phyloP scores from a whole-genome alignment of 2,888 invertebrate species.

The Palloptera scutellata region DNA sequence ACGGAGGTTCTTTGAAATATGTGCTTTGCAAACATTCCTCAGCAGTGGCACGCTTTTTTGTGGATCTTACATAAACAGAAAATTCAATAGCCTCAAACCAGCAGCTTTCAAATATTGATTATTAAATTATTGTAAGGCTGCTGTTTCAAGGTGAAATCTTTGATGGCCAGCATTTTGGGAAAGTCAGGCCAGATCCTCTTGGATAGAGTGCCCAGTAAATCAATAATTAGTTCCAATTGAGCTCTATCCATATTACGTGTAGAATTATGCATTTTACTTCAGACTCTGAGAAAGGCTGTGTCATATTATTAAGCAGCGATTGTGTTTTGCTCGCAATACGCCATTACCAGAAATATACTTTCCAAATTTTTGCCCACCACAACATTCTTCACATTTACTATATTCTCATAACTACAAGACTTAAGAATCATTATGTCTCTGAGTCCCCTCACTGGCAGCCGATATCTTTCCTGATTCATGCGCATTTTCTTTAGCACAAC shows the following conservation, averaged over 20 bases:
- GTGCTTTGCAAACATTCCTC: conserved; percentile 93
- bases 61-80: conserved; percentile 97
- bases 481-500: conserved; percentile 96
- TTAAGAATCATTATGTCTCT: conserved; percentile 94
- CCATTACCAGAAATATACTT: conserved; percentile 97
- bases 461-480: conserved; percentile 95
- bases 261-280: conserved; percentile 97
- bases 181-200: conserved; percentile 97
- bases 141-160: conserved; percentile 86
- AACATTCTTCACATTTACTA: conserved; percentile 93
- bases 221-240: conserved; percentile 93
- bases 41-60: conserved; percentile 92
- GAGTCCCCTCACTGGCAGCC: conserved; percentile 90
- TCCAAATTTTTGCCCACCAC: conserved; percentile 93
- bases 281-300: conserved; percentile 93
- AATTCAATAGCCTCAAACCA: conserved; percentile 88
- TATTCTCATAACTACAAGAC: conserved; percentile 92
- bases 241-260: conserved; percentile 92
- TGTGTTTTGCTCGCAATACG: conserved; percentile 98
- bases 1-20: conserved; percentile 94
- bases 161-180: conserved; percentile 84
- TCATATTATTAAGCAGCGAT: conserved; percentile 94
- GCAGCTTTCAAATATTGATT: conserved; percentile 89
- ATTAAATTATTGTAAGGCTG: conserved; percentile 96
- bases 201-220: conserved; percentile 87